Conservation (phyloP, 2,888 invertebrate species). For the Trichogramma dendrolimi region DNA sequence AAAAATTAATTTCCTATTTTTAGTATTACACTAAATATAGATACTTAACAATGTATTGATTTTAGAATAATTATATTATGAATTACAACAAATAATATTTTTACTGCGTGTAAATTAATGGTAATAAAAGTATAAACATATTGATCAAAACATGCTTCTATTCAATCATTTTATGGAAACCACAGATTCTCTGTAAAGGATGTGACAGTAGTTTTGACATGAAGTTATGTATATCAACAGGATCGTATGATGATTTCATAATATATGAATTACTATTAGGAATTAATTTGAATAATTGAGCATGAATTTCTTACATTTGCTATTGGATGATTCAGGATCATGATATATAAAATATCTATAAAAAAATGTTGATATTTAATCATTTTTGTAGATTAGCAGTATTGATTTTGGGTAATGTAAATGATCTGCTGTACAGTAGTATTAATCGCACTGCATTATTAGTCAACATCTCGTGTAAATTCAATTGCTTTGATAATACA, state of each 20-base stretch:
- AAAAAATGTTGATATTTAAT: conserved; percentile 63
- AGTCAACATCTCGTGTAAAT: too few species aligned
- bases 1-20: too few species aligned
- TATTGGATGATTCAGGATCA: conserved; percentile 61
- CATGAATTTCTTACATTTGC: conserved; percentile 67
- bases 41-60: too few species aligned
- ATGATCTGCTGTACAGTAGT: too few species aligned
- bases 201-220: conserved; percentile 70
- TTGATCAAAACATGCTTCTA: conserved; percentile 3
- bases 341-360: conserved; percentile 69
- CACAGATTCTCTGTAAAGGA: conserved; percentile 58
- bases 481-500: too few species aligned
- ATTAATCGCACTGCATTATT: too few species aligned
- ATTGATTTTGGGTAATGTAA: too few species aligned
- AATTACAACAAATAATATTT: conserved; percentile 45
- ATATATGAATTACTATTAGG: conserved; percentile 66
- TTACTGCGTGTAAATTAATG: conserved; percentile 34
- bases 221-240: conserved; percentile 63
- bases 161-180: too few species aligned
- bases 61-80: conserved; percentile 41
- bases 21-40: too few species aligned
- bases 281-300: conserved; percentile 64
- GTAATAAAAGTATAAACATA: conserved; percentile 21
- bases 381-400: conserved; percentile 41
- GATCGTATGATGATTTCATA: conserved; percentile 66